Conservation (phyloP, 2,113 vertebrate genomes). For the Vidua chalybeata region DNA sequence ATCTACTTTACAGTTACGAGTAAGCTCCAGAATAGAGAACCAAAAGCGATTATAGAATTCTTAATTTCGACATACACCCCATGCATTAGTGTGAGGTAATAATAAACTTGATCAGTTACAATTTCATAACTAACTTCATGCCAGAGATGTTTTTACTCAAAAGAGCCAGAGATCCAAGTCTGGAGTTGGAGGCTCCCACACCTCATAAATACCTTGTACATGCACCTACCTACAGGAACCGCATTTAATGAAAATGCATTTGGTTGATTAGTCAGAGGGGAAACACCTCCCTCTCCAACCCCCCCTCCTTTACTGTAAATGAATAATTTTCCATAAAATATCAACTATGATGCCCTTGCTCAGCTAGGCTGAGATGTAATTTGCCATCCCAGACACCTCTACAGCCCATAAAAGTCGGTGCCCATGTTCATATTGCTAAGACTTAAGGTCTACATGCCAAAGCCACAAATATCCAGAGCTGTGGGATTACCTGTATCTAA, state of each 20-base stretch:
- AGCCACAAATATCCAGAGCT: not conserved
- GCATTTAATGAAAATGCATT: not conserved
- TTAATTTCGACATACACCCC: not conserved
- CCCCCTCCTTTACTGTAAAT: not conserved
- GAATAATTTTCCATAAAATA: not conserved
- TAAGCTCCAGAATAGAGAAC: not conserved
- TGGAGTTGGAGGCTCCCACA: not conserved
- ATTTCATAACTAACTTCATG: not conserved
- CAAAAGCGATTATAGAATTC: not conserved
- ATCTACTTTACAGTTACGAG: rapidly evolving
- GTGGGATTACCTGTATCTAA: not conserved
- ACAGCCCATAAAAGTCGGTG: not conserved
- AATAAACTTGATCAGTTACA: not conserved
- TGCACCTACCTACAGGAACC: not conserved
- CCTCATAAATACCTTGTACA: not conserved
- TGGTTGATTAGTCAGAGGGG: not conserved
- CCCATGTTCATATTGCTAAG: not conserved
- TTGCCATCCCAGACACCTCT: not conserved
- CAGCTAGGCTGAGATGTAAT: not conserved
- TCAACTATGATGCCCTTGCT: not conserved
- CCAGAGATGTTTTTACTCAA: not conserved
- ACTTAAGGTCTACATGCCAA: not conserved
- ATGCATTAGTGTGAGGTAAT: not conserved
- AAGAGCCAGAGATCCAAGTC: not conserved
- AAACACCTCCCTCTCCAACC: not conserved